These are phyloP conservation scores for Pristionchus maxplancki DNA, from an alignment of 2,888 invertebrate genomes.

Conservation along the genomic window DNA sequence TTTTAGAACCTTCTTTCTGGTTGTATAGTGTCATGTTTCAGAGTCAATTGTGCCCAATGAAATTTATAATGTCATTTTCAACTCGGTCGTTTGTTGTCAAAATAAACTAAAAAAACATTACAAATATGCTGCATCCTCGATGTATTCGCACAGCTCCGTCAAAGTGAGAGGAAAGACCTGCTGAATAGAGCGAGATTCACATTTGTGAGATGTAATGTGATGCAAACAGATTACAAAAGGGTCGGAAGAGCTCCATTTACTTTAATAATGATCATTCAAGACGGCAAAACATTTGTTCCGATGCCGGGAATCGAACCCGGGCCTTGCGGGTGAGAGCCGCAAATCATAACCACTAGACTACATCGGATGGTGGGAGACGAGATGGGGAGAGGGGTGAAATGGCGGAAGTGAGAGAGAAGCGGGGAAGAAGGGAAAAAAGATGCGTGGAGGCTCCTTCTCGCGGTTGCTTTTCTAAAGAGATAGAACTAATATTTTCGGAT, in stretches of 20 bases:
- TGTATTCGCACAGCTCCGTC: too few species aligned
- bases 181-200: too few species aligned
- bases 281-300: slow-evolving; percentile 53
- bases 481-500: too few species aligned
- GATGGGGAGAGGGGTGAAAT: neutral
- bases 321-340: slow-evolving; percentile 49
- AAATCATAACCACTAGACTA: slow-evolving; percentile 25
- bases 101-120: too few species aligned
- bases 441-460: neutral
- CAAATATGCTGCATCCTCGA: too few species aligned
- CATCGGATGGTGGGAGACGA: neutral
- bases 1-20: neutral
- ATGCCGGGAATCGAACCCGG: slow-evolving; percentile 61
- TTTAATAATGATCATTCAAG: too few species aligned
- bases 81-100: neutral
- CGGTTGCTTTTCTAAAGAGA: neutral
- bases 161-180: too few species aligned
- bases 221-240: too few species aligned
- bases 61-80: neutral
- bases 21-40: neutral
- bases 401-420: neutral
- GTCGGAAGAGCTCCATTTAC: too few species aligned
- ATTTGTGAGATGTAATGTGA: too few species aligned
- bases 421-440: neutral
- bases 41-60: neutral